phyloP scores from a whole-genome alignment of 2,888 invertebrate genomes.

The Lathronympha strigana region DNA sequence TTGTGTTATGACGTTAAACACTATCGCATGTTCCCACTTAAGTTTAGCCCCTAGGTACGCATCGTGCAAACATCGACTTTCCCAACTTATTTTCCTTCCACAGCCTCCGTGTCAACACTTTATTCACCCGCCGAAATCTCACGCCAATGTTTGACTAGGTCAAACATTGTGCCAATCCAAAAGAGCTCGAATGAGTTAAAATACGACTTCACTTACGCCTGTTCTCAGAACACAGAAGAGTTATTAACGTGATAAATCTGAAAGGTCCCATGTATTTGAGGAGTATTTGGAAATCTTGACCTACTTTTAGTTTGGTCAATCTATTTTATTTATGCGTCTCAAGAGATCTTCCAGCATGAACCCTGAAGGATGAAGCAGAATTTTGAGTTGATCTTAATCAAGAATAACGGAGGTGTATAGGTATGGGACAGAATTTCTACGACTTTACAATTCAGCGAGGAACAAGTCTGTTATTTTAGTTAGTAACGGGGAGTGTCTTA shows the following conservation, averaged over 20 bases:
- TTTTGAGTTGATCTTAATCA: background rate
- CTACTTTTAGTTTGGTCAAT: conserved; percentile 18
- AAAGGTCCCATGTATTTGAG: conserved; percentile 4
- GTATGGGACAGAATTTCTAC: too few species aligned
- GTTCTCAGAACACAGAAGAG: background rate
- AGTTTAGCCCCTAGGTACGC: background rate
- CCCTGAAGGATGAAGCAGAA: background rate
- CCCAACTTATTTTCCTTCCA: conserved; percentile 15
- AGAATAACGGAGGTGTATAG: too few species aligned
- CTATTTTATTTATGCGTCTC: background rate
- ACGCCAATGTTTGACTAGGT: conserved; percentile 34
- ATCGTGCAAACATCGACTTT: conserved; percentile 1
- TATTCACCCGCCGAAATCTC: conserved; percentile 10
- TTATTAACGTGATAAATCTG: conserved; percentile 25
- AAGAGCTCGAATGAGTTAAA: background rate
- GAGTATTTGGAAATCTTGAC: conserved; percentile 15
- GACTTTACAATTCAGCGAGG: too few species aligned
- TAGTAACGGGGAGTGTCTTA: too few species aligned
- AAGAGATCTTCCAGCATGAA: background rate
- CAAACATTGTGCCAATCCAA: conserved; percentile 44
- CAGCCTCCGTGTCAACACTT: conserved; percentile 12
- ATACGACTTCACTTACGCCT: background rate
- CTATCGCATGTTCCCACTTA: background rate
- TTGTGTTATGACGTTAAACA: background rate
- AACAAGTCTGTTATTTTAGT: too few species aligned